Evolutionary conservation across 2,888 invertebrate genomes (phyloP).

Genomic region (Apamea monoglypha): DNA sequence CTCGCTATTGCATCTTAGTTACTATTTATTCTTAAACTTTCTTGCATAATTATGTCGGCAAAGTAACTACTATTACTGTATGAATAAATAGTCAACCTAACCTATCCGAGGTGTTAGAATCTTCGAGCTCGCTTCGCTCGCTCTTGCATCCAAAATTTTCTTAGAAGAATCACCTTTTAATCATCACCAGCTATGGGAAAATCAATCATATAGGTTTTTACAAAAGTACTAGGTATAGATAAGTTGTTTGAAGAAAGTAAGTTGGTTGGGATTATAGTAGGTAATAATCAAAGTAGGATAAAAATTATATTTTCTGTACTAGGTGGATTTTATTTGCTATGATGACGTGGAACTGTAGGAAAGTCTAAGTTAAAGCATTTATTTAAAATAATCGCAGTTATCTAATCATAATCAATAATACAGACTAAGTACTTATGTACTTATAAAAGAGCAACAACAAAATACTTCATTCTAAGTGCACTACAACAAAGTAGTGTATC

Average conservation of each 20-base stretch:
- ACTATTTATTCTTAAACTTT: no score
- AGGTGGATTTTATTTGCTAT: neutral
- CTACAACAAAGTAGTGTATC: constrained; percentile 19
- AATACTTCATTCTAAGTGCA: constrained; percentile 8
- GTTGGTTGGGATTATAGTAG: neutral
- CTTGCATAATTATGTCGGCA: no score
- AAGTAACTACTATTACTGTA: no score
- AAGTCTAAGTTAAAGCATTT: neutral
- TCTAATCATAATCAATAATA: constrained; percentile 5
- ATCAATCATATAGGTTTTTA: neutral
- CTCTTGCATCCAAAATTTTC: neutral
- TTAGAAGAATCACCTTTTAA: neutral
- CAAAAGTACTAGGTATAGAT: neutral
- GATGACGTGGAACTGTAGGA: neutral
- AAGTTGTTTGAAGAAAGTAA: neutral
- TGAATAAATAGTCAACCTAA: no score
- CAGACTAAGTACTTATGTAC: neutral
- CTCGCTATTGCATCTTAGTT: neutral
- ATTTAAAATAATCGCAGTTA: neutral
- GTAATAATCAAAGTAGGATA: neutral
- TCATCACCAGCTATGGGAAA: neutral
- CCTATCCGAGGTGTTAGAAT: neutral
- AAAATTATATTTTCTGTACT: neutral
- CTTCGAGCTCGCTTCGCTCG: neutral
- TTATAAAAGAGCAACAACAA: constrained; percentile 8